Conservation (phyloP, 2,888 invertebrate genomes). For the Nezara viridula region DNA sequence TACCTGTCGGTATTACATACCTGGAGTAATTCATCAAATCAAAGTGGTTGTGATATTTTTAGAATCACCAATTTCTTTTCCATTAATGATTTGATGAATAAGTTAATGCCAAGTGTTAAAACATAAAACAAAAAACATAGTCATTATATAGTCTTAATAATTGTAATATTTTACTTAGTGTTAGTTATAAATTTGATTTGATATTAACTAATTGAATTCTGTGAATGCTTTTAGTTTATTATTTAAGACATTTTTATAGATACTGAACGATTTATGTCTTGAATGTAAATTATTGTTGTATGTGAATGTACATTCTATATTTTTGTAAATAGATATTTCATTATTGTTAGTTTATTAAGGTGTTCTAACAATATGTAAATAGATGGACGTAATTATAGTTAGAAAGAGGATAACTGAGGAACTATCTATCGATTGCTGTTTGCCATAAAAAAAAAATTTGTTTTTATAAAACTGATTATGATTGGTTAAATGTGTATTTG, state of each 20-base stretch:
- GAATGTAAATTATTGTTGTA: slow-evolving; percentile 38
- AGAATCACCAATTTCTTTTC: neutral
- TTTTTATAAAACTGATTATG: neutral
- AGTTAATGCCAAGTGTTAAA: neutral
- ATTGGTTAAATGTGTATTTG: neutral
- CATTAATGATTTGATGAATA: neutral
- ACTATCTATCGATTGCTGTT: neutral
- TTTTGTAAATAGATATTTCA: slow-evolving; percentile 17
- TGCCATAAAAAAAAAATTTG: neutral
- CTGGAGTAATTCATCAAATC: neutral
- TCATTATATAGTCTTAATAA: neutral
- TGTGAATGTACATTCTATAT: slow-evolving; percentile 42
- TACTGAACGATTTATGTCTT: slow-evolving; percentile 2
- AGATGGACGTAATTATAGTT: neutral
- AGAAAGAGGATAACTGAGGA: neutral
- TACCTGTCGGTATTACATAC: neutral
- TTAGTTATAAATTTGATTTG: neutral
- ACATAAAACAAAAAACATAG: neutral
- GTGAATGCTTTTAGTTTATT: neutral
- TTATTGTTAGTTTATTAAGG: neutral
- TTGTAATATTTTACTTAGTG: neutral
- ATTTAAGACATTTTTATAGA: slow-evolving; percentile 17
- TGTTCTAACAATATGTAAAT: slow-evolving; percentile 16
- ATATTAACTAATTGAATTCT: neutral
- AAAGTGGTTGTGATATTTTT: slow-evolving; percentile 3